These are phyloP conservation scores for Amazona finschi DNA, from an alignment of 2,797 vertebrate species.

Conservation along the genomic window DNA sequence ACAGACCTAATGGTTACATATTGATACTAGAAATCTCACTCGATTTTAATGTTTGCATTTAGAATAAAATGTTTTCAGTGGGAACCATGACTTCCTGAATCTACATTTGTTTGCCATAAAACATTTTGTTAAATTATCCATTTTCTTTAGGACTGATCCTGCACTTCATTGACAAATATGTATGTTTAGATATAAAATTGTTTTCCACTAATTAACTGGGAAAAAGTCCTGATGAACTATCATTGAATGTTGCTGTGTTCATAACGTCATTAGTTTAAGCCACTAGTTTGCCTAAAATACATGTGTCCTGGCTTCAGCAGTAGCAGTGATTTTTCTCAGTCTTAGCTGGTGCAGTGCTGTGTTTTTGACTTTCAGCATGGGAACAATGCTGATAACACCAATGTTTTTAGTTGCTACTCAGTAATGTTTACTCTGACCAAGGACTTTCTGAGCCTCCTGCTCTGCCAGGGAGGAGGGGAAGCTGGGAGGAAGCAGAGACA, in stretches of 20 bases:
- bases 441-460: background rate
- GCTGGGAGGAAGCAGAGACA: background rate
- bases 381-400: accelerated
- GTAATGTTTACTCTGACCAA: background rate
- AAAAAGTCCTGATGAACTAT: background rate
- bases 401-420: no score
- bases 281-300: background rate
- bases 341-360: background rate
- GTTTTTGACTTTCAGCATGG: background rate
- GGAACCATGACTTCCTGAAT: background rate
- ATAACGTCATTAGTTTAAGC: background rate
- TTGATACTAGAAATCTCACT: background rate
- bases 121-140: background rate
- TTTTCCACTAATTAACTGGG: background rate
- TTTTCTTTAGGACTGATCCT: background rate
- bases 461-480: background rate
- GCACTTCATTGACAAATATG: background rate
- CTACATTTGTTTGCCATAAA: background rate
- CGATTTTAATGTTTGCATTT: background rate
- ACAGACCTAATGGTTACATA: background rate
- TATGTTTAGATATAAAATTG: background rate
- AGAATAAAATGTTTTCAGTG: background rate
- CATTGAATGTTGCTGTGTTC: background rate
- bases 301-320: background rate
- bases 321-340: background rate